Percentiles rank a stretch among this genome's conserved stretches.
Evolutionary conservation across 2,888 invertebrate genomes (phyloP).

Genomic region (Cerceris rybyensis): DNA sequence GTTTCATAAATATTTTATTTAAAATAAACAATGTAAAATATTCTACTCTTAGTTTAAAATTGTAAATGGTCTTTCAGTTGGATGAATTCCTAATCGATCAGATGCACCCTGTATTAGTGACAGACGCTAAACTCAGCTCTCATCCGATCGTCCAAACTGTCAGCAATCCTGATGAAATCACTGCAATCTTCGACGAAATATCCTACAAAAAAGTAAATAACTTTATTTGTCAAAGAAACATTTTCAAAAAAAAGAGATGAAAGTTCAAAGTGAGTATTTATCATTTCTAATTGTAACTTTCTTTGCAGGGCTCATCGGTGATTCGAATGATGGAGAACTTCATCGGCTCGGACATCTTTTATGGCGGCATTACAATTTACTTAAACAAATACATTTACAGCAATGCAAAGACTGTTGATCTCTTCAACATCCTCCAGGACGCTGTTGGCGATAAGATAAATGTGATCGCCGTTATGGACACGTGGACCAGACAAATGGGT

Average conservation of each 20-base stretch:
- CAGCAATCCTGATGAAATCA: slow-evolving; percentile 93
- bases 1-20: background rate
- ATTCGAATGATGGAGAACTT: slow-evolving; percentile 94
- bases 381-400: slow-evolving; percentile 86
- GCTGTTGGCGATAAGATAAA: slow-evolving; percentile 83
- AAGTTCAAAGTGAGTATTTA: background rate
- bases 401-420: slow-evolving; percentile 92
- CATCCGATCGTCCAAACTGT: slow-evolving; percentile 95
- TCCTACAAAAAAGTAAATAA: slow-evolving; percentile 92
- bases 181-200: slow-evolving; percentile 94
- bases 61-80: slow-evolving; percentile 83
- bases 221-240: background rate
- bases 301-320: slow-evolving; percentile 90
- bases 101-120: slow-evolving; percentile 87
- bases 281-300: background rate
- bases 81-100: slow-evolving; percentile 89
- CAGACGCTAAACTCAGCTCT: slow-evolving; percentile 91
- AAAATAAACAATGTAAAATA: background rate
- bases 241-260: too few relatives aligned
- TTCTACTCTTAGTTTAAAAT: slow-evolving; percentile 1
- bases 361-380: slow-evolving; percentile 88
- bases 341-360: slow-evolving; percentile 88
- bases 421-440: slow-evolving; percentile 87
- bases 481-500: slow-evolving; percentile 95
- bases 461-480: slow-evolving; percentile 89